Base-by-base conservation (phyloP, 2,888 invertebrate species). In the Vesta saturnalis region DNA sequence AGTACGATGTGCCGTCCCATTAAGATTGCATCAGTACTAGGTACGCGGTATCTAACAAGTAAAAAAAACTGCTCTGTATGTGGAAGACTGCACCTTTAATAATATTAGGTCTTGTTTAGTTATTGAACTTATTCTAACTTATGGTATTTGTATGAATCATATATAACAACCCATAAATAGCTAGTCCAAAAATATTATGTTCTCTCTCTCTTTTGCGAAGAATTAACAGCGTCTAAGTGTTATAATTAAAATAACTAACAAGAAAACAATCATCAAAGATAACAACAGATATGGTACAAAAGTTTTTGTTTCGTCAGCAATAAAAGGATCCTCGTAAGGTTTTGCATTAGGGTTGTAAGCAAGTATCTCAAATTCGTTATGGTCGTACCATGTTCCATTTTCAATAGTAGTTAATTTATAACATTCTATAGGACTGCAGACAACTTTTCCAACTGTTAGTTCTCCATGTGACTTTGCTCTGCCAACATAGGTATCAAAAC, bases 401-500 rank as follows among this genome's bases (percentile, higher is more conserved):
- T 68, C 63, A 12, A 64, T 39, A 1, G 68, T 68, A 14, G 64
- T 68, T 21, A 68, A 56, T 14, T 15, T n/a, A 4, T 47, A 21
- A 23, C 68, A 68, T 15, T 43, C 39, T 12, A 19, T 39, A 1
- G 14, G n/a, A 18, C 55, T 23, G 49, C 68, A 68, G 15, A 68
- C 30, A 2, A 68, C 68, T 60, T 68, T 68, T 35, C 68, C 68
- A 8, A 68, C 60, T 1, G 68, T 68, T 39, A 64, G 6, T 30
- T 68, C 68, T 4, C 56, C 68, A 55, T 60, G 56, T 0, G 68
- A 64, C 4, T 16, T 6, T 8, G 68, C 56, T 16, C 68, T 59
- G n/a, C 68, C 68, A 15, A 68, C 15, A n/a, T 68, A 68, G 1
- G 64, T 68, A 6, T 16, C 21, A 12, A 46, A 55, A 1, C 56